A percentile compares a stretch with the other conserved stretches of the same genome.
Conservation (phyloP, 2,113 vertebrate species). For the Laterallus jamaicensis region DNA sequence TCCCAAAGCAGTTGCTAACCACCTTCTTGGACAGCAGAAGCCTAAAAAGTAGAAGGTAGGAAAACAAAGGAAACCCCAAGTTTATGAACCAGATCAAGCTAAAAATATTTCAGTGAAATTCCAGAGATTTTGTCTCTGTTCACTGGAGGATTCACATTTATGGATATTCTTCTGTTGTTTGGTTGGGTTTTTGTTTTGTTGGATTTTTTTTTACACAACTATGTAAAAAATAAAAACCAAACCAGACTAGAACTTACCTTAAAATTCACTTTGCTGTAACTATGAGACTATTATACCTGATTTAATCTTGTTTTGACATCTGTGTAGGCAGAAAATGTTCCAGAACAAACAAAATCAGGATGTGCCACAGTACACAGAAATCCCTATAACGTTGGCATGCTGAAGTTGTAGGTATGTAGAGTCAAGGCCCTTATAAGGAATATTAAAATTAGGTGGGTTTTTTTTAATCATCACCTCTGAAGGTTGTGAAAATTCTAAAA, state of each 20-base stretch:
- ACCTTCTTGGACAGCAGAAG: neutral
- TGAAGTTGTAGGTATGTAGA: neutral
- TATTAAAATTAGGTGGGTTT: neutral
- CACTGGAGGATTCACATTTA: neutral
- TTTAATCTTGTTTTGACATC: constrained; percentile 6
- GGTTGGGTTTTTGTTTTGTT: too few species aligned
- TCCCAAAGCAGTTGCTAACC: neutral
- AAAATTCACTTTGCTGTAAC: neutral
- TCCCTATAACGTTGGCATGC: neutral
- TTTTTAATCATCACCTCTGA: neutral
- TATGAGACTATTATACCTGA: neutral
- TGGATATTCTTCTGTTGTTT: neutral
- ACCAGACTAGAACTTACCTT: neutral
- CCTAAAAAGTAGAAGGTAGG: neutral
- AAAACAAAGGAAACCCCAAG: neutral
- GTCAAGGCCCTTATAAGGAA: neutral
- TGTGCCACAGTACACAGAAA: neutral
- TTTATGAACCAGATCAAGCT: neutral
- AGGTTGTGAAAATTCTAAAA: neutral
- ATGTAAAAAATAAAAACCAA: too few species aligned
- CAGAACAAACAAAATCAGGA: neutral
- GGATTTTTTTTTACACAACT: too few species aligned
- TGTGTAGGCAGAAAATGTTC: neutral
- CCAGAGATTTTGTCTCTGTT: neutral
- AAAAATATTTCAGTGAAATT: neutral